A percentile compares a stretch with the other conserved stretches of the same genome.
These are phyloP conservation scores for Onthophagus sagittarius DNA, from an alignment of 2,888 invertebrate genomes.

Conservation along the genomic window DNA sequence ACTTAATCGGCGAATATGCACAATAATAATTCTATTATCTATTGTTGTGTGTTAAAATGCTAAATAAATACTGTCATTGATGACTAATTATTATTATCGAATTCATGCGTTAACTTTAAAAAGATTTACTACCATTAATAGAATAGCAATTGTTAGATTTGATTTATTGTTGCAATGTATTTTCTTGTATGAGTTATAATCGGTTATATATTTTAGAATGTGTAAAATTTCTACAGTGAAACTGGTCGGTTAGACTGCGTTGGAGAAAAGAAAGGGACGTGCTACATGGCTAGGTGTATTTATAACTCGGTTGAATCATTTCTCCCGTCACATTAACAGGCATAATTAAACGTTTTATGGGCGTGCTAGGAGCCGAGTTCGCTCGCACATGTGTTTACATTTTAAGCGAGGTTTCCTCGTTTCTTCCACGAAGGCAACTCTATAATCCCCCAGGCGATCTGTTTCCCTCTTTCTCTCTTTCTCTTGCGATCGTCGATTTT, in stretches of 20 bases:
- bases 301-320: constrained; percentile 5
- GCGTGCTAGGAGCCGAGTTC: constrained; percentile 5
- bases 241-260: background rate
- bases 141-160: too few relatives aligned
- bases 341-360: constrained; percentile 17
- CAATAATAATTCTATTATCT: background rate
- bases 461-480: background rate
- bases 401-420: background rate
- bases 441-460: background rate
- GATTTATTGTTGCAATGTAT: too few relatives aligned
- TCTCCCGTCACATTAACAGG: constrained; percentile 4
- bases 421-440: background rate
- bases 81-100: background rate
- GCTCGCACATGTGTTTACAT: constrained; percentile 7
- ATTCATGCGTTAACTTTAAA: background rate
- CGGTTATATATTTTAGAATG: too few relatives aligned
- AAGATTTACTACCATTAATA: too few relatives aligned
- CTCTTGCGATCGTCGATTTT: background rate
- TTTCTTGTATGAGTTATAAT: too few relatives aligned
- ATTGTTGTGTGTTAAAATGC: background rate
- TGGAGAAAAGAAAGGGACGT: constrained; percentile 1
- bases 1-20: background rate
- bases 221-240: background rate
- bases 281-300: background rate
- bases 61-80: background rate